Evolutionary conservation across 2,888 invertebrate species (phyloP).

Genomic region (Synanthedon myopaeformis): DNA sequence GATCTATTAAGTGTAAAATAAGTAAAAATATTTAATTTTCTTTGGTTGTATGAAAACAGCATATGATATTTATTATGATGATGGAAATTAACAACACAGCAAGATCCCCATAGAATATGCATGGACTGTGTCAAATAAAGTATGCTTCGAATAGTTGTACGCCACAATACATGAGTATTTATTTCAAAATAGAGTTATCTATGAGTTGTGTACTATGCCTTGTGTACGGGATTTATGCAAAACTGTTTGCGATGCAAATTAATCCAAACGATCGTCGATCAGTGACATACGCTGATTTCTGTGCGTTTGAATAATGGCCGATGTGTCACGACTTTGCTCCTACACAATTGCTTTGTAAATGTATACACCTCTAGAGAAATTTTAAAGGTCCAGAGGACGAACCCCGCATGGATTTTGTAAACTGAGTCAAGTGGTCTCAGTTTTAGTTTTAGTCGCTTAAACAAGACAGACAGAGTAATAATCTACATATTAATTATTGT

Average conservation of each 20-base stretch:
- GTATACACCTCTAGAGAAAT: too few relatives aligned
- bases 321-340: conserved; percentile 33
- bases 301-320: conserved; percentile 39
- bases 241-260: conserved; percentile 46
- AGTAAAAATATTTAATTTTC: too few relatives aligned
- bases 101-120: neutral
- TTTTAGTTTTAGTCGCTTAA: too few relatives aligned
- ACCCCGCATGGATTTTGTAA: too few relatives aligned
- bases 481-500: too few relatives aligned
- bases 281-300: conserved; percentile 45
- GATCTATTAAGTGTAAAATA: too few relatives aligned
- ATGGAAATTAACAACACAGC: too few relatives aligned
- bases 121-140: neutral
- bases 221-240: conserved; percentile 35
- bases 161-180: neutral
- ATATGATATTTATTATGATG: too few relatives aligned
- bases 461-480: too few relatives aligned
- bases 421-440: too few relatives aligned
- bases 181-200: neutral
- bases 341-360: conserved; percentile 7
- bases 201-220: conserved; percentile 16
- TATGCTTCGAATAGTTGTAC: neutral
- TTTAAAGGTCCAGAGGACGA: too few relatives aligned
- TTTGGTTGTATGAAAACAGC: too few relatives aligned
- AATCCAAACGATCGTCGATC: conserved; percentile 36